phyloP scores from a whole-genome alignment of 2,888 invertebrate species.

The Oscheius myriophilus region DNA sequence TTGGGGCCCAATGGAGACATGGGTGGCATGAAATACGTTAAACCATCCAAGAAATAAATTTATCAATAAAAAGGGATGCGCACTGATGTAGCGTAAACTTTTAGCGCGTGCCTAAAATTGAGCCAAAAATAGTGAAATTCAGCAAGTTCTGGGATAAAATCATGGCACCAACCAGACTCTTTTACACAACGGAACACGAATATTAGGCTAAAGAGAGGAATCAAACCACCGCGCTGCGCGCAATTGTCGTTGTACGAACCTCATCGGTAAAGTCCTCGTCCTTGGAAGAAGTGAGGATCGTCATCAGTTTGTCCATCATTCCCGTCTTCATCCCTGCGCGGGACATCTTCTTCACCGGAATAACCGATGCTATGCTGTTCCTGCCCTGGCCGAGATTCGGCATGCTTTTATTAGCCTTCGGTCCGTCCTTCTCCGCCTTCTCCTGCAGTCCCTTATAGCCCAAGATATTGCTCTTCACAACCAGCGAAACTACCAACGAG shows the following conservation, averaged over 20 bases:
- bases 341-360: conserved; percentile 38
- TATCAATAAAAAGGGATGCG: too few relatives aligned
- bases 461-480: conserved; percentile 93
- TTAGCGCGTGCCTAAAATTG: too few relatives aligned
- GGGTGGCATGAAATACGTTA: too few relatives aligned
- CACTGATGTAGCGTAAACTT: too few relatives aligned
- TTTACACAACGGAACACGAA: too few relatives aligned
- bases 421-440: conserved; percentile 31
- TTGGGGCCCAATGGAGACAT: too few relatives aligned
- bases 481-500: conserved; percentile 80
- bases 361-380: conserved; percentile 39
- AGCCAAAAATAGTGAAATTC: too few relatives aligned
- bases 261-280: conserved; percentile 59
- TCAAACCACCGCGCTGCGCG: too few relatives aligned
- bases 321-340: conserved; percentile 41
- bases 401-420: conserved; percentile 12
- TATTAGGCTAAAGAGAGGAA: too few relatives aligned
- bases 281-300: conserved; percentile 59
- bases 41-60: too few relatives aligned
- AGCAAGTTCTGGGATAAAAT: too few relatives aligned
- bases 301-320: conserved; percentile 67
- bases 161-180: too few relatives aligned
- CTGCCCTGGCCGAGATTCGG: conserved; percentile 16
- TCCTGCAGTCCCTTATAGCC: conserved; percentile 64
- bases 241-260: conserved; percentile 38